phyloP scores from a whole-genome alignment of 1,140 invertebrate genomes.

The Lasioglossum albipes region DNA sequence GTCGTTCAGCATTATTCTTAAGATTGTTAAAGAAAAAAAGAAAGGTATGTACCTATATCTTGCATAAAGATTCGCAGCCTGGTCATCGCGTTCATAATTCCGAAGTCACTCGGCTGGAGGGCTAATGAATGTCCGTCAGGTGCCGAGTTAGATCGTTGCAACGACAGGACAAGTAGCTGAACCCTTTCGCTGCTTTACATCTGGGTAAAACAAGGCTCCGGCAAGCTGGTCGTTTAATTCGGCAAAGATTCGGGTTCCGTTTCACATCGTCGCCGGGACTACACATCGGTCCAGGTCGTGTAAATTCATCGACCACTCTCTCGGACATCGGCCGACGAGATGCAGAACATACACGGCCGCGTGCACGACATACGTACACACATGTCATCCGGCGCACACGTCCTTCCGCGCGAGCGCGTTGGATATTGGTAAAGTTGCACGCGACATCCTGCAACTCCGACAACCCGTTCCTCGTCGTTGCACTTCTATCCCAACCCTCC shows the following conservation, averaged over 20 bases:
- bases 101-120: no score
- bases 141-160: no score
- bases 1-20: no score
- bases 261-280: background rate
- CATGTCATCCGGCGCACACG: conserved; percentile 49
- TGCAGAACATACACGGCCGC: conserved; percentile 23
- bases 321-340: conserved; percentile 42
- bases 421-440: conserved; percentile 78
- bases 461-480: conserved; percentile 3
- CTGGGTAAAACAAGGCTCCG: no score
- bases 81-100: no score
- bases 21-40: no score
- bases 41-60: no score
- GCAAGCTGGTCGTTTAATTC: background rate
- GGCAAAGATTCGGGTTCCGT: conserved; percentile 15
- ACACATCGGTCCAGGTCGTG: conserved; percentile 36
- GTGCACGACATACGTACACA: conserved; percentile 1
- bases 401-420: conserved; percentile 55
- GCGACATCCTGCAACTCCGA: conserved; percentile 72
- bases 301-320: conserved; percentile 61
- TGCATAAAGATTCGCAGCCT: no score
- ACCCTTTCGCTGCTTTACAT: no score
- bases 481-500: background rate
- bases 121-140: no score
- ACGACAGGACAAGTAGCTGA: no score